Conservation (phyloP, 2,113 vertebrate genomes). For the Bufo bufo region DNA sequence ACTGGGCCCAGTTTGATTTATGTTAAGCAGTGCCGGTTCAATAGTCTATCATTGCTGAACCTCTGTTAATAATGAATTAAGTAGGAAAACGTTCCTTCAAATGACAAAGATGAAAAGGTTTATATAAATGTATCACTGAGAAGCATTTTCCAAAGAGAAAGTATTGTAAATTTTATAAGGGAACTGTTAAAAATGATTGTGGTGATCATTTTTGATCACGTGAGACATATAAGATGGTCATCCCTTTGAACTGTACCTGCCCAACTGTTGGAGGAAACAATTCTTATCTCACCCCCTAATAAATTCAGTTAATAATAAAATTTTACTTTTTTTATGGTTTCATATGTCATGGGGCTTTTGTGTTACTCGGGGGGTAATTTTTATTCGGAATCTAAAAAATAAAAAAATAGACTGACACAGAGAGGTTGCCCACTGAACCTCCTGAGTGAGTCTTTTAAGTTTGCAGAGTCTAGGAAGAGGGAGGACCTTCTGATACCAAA, state of each 20-base stretch:
- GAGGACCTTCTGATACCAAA: no score
- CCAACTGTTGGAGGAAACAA: not conserved
- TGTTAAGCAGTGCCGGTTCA: conserved; percentile 42
- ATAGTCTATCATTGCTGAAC: conserved; percentile 48
- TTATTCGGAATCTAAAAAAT: no score
- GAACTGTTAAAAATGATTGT: not conserved
- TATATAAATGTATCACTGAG: conserved; percentile 20
- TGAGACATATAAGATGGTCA: no score
- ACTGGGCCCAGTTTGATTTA: conserved; percentile 44
- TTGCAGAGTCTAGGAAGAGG: no score
- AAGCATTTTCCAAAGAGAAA: not conserved
- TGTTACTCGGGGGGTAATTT: no score
- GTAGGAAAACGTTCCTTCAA: conserved; percentile 31
- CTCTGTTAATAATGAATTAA: conserved; percentile 51
- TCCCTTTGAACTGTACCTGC: not conserved
- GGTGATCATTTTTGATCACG: not conserved
- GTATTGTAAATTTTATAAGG: not conserved
- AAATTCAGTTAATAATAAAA: no score
- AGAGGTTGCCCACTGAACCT: no score
- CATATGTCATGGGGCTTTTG: no score
- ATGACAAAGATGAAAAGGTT: conserved; percentile 47
- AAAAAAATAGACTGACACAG: no score
- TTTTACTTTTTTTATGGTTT: no score
- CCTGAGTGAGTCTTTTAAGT: no score
- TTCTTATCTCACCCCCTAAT: not conserved